phyloP scores from a whole-genome alignment of 2,888 invertebrate genomes.

The Drosophila picticornis region DNA sequence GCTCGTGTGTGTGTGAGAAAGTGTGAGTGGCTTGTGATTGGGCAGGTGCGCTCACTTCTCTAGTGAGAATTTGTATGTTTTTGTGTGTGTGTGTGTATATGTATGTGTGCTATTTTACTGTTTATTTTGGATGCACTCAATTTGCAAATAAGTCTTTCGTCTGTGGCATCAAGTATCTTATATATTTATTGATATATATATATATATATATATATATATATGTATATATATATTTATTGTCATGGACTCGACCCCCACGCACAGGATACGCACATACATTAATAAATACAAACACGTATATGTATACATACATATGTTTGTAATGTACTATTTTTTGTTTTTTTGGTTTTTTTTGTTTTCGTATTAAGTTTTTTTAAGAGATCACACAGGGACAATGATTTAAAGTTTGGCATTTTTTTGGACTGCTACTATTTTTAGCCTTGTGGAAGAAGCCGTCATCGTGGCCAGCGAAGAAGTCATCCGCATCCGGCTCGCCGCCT shows the following conservation, averaged over 20 bases:
- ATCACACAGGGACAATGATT: conserved; percentile 74
- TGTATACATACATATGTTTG: conserved; percentile 27
- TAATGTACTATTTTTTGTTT: conserved; percentile 13
- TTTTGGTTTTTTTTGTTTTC: conserved; percentile 9
- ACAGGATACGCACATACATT: conserved; percentile 30
- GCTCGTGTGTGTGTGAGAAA: conserved; percentile 4
- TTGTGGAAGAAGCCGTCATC: conserved; percentile 45
- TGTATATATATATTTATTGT: conserved; percentile 46
- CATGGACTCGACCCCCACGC: conserved; percentile 42
- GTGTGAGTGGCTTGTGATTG: conserved; percentile 5
- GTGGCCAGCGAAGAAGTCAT: conserved; percentile 44
- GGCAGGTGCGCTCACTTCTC: conserved; percentile 6
- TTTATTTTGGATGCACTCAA: conserved; percentile 20
- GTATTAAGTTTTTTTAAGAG: conserved; percentile 43
- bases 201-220: conserved; percentile 37
- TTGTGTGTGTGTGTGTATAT: conserved; percentile 11
- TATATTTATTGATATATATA: conserved; percentile 42
- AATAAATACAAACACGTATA: conserved; percentile 31
- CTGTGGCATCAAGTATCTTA: conserved; percentile 36
- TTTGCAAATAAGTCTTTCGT: conserved; percentile 40
- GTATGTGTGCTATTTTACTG: background rate
- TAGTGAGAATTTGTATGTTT: conserved; percentile 19
- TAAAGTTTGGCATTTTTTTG: conserved; percentile 47
- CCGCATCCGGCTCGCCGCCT: conserved; percentile 44
- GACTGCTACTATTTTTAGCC: conserved; percentile 40